Evolutionary conservation across 2,888 invertebrate genomes (phyloP), one percentile per base, ranked within the genome.

Genomic region (Lampropteryx suffumata): DNA sequence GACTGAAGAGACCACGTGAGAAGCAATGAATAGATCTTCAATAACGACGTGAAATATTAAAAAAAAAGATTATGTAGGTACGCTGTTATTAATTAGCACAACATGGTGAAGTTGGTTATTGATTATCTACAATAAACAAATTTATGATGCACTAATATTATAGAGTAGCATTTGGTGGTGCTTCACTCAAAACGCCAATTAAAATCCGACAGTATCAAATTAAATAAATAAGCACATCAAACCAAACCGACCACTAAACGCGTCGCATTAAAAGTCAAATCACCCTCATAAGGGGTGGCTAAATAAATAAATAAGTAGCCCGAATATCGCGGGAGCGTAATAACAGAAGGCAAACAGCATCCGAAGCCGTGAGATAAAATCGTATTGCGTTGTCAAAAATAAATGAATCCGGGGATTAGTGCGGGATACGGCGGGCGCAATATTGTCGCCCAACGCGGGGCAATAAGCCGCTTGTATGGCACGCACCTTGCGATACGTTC

Each of bases 331-430:
- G 75, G 83, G 77, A 79, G 80, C 76, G 78, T 84, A 87, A 88
- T 88, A 90, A 88, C 88, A 86, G 85, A 84, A 80, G 86, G 89
- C 88, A 90, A 90, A 90, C 89, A 89, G 87, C 87, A 87, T 86
- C 85, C 85, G 89, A 89, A 88, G 89, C 88, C 86, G 80, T 83
- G 86, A 88, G 90, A 90, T 89, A 90, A 88, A 90, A 90, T 90
- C 89, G 88, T 87, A 88, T 90, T 86, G 90, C 89, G 90, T 89
- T 89, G 90, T 90, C 90, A 90, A 90, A 90, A 90, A 90, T 90
- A 90, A 90, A 90, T 90, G 89, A 90, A 90, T 89, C 88, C 85
- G 69, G 76, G 88, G 90, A 90, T 90, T 90, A 90, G 88, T 81
- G 74, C 79, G 79, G 83, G 84, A 83, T 84, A 84, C 82, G 82